These are phyloP conservation scores for Toxotes lorentzi DNA, from an alignment of 2,797 vertebrate genomes.

Conservation along the genomic window DNA sequence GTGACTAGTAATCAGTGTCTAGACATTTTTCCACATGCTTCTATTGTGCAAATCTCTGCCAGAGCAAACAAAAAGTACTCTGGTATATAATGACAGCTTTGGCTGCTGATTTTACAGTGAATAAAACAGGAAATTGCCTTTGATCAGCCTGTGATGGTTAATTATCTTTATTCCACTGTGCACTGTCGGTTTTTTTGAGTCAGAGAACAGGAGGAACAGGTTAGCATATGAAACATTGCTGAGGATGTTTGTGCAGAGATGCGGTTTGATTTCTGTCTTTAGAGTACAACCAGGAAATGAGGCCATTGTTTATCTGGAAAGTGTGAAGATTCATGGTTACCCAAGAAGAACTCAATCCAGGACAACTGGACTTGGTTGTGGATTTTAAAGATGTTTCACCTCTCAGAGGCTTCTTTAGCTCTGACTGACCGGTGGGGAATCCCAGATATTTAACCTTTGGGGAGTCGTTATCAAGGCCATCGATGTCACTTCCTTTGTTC, in stretches of 20 bases:
- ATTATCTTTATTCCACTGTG: background rate
- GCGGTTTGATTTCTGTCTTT: background rate
- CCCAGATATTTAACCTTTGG: too few relatives aligned
- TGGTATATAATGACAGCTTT: background rate
- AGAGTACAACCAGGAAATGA: background rate
- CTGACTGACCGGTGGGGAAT: too few relatives aligned
- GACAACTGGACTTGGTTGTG: too few relatives aligned
- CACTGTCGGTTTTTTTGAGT: background rate
- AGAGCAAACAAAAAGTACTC: constrained; percentile 19
- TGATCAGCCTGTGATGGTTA: constrained; percentile 25
- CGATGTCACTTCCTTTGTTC: too few relatives aligned
- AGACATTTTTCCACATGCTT: constrained; percentile 3
- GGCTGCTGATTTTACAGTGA: constrained; percentile 20
- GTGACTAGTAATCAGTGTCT: constrained; percentile 30
- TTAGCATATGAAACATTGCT: background rate
- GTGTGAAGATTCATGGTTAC: too few relatives aligned
- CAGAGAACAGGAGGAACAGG: background rate
- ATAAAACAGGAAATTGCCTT: constrained; percentile 25
- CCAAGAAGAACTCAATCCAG: too few relatives aligned
- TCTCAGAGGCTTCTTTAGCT: too few relatives aligned
- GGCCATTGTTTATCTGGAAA: background rate
- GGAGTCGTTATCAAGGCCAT: too few relatives aligned
- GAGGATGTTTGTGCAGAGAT: background rate
- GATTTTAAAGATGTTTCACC: too few relatives aligned
- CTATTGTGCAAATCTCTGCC: constrained; percentile 13